Conservation (phyloP, 2,797 vertebrate genomes). For the Schizopygopsis malacanthus region DNA sequence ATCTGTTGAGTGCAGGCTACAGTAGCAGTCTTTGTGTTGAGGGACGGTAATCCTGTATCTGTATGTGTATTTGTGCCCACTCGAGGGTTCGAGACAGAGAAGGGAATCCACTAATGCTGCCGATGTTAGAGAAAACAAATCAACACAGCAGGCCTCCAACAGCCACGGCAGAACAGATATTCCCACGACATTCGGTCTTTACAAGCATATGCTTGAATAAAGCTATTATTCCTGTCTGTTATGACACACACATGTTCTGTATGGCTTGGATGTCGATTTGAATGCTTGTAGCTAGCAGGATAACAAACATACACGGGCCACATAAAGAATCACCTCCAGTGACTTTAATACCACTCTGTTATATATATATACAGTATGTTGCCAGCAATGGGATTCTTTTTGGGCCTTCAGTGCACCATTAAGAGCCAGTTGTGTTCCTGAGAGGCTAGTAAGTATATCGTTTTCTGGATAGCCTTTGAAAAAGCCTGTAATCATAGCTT, state of each 20-base stretch:
- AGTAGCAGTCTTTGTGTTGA: slow-evolving; percentile 70
- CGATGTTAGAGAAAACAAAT: slow-evolving; percentile 49
- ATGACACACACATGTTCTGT: slow-evolving; percentile 4
- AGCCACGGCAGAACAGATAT: slow-evolving; percentile 51
- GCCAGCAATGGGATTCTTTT: slow-evolving; percentile 5
- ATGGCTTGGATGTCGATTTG: neutral
- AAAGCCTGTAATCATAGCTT: slow-evolving; percentile 18
- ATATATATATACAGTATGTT: neutral
- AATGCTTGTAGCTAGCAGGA: neutral
- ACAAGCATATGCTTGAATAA: slow-evolving; percentile 47
- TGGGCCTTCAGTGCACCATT: neutral
- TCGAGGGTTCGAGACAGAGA: slow-evolving; percentile 33
- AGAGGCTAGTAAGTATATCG: neutral
- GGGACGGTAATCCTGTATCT: slow-evolving; percentile 60
- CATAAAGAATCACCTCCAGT: neutral
- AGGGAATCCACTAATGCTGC: slow-evolving; percentile 50
- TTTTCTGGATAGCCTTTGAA: slow-evolving; percentile 20
- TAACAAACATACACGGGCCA: neutral
- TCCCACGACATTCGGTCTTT: slow-evolving; percentile 44
- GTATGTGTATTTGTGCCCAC: slow-evolving; percentile 45
- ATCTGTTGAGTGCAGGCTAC: slow-evolving; percentile 84
- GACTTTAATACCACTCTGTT: neutral
- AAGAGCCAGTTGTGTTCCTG: slow-evolving; percentile 2
- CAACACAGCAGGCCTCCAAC: slow-evolving; percentile 52
- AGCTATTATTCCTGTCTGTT: slow-evolving; percentile 46